phyloP scores from a whole-genome alignment of 2,113 vertebrate species.

The rat (Rattus norvegicus) region GRCr8 NC_086032.1:61640001-61640500 shows the following conservation, averaged over 20 bases:
- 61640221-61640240: not conserved
- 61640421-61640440: not conserved
- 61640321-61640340: not conserved
- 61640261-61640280: not conserved
- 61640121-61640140: not conserved
- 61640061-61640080: not conserved
- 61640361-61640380: not conserved
- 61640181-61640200: not conserved
- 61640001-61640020: constrained; percentile 19
- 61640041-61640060: not conserved
- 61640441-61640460: not conserved
- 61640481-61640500: not conserved
- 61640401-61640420: not conserved
- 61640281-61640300: not conserved
- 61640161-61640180: not conserved
- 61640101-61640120: not conserved
- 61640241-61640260: not conserved
- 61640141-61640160: not conserved
- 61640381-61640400: not conserved
- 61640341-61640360: not conserved
- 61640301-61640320: not conserved
- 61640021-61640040: not conserved
- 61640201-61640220: not conserved
- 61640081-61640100: not conserved
- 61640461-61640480: not conserved